Percentiles rank a stretch among this genome's conserved stretches.
phyloP scores from a whole-genome alignment of 2,888 invertebrate species.

The Hylaea fasciaria region DNA sequence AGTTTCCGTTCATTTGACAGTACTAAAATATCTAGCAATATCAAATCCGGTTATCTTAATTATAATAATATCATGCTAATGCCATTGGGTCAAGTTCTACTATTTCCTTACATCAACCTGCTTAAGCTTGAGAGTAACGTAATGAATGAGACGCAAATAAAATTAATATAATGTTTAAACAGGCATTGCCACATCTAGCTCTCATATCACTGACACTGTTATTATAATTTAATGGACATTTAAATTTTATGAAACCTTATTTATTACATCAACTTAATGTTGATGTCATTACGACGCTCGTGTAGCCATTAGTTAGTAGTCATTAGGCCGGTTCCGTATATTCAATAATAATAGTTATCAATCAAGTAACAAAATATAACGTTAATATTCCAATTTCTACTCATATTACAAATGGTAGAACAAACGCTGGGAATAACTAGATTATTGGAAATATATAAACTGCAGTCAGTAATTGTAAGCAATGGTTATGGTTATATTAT shows the following conservation, averaged over 20 bases:
- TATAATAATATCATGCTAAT: too few species aligned
- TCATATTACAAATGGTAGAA: slow-evolving; percentile 12
- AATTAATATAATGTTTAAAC: slow-evolving; percentile 14
- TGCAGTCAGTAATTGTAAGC: not conserved
- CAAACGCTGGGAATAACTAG: not conserved
- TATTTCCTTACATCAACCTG: slow-evolving; percentile 20
- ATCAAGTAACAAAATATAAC: not conserved
- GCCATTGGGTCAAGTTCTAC: slow-evolving; percentile 9
- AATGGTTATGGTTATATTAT: slow-evolving; percentile 1
- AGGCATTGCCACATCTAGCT: slow-evolving; percentile 6
- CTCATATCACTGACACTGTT: slow-evolving; percentile 21
- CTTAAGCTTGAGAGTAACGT: slow-evolving; percentile 4
- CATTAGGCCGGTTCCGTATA: slow-evolving; percentile 21
- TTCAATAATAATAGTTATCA: slow-evolving; percentile 3
- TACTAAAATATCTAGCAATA: not conserved
- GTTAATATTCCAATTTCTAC: slow-evolving; percentile 9
- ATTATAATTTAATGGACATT: slow-evolving; percentile 18
- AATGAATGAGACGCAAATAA: not conserved
- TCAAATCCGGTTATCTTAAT: too few species aligned
- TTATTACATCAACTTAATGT: slow-evolving; percentile 29
- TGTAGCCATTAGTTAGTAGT: slow-evolving; percentile 19
- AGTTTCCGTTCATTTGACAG: too few species aligned
- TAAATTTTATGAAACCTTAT: slow-evolving; percentile 27
- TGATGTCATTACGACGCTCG: slow-evolving; percentile 26
- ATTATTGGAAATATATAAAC: not conserved